Base-by-base conservation (phyloP, 2,113 vertebrate species). In the Mirounga angustirostris region DNA sequence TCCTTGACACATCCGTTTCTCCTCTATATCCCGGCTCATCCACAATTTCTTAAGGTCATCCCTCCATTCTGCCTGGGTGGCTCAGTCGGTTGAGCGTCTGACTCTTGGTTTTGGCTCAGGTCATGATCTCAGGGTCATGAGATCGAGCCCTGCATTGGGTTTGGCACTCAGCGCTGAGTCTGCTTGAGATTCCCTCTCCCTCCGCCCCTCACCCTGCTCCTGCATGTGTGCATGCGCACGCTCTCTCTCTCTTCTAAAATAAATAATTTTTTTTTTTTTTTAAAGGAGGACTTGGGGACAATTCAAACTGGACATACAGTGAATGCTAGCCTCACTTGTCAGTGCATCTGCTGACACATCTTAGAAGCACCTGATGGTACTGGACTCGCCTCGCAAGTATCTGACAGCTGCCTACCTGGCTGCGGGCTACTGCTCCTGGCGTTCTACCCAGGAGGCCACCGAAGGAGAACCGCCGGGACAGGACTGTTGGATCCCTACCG, bases 401-500 rank as follows among this genome's bases (percentile, higher is more conserved):
- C 71, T 92, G 87, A 87, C 28, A 78, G 83, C 43, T 24, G 19
- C 33, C 90, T 73, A 59, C n/a, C 52, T 19, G 76, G 82, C 14
- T 33, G 18, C 30, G 28, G 15, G 61, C 26, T 30, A 28, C 18
- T 22, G 52, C 54, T 94, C 74, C 82, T 85, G 78, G 40, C 74
- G n/a, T 30, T 76, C 79, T 28, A 18, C 13, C 2, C 63, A 33
- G 83, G 91, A 95, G 87, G 76, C 11, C 21, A 52, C 10, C 54
- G 90, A 52, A 97, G 63, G 84, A 86, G 91, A 96, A 46, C 56
- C 11, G 1, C 52, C 81, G 74, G 50, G 43, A 92, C 46, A 30
- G 12, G 56, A 84, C 78, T 52, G 19, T 59, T 86, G 79, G 88
- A 97, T 92, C 69, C 58, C 50, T 87, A 52, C 58, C 78, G 93